phyloP scores from a whole-genome alignment of 2,888 invertebrate species.

The Andrena chrysosceles region DNA sequence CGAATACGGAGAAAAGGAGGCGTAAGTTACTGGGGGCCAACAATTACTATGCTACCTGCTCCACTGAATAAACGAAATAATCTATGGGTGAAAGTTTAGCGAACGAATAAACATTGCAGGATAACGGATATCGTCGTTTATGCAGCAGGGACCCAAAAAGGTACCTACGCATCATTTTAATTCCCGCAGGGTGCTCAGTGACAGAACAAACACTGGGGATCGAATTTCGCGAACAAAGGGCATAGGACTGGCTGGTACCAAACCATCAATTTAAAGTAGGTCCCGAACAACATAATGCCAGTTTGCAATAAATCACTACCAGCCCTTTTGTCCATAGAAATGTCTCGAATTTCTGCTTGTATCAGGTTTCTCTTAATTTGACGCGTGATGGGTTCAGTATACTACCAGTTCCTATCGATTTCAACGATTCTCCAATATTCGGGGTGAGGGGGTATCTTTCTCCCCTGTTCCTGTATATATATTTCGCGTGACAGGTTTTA shows the following conservation, averaged over 20 bases:
- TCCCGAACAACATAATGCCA: neutral
- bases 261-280: neutral
- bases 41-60: constrained; percentile 17
- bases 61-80: constrained; percentile 1
- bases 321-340: neutral
- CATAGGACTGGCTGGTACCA: too few relatives aligned
- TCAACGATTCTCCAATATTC: constrained; percentile 12
- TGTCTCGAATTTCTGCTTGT: neutral
- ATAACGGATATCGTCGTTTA: neutral
- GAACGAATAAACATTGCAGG: neutral
- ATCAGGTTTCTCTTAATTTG: neutral
- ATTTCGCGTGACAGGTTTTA: neutral
- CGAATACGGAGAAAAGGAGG: constrained; percentile 30
- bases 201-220: neutral
- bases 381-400: neutral
- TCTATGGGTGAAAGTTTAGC: neutral
- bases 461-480: neutral
- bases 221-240: neutral
- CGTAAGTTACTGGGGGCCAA: constrained; percentile 7
- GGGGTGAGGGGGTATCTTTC: neutral
- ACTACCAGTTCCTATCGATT: constrained; percentile 24
- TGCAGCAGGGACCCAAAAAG: neutral
- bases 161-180: neutral
- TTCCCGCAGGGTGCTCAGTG: neutral
- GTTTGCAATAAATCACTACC: neutral